phyloP scores from a whole-genome alignment of 1,140 invertebrate species.

The Heterodera carotae region DNA sequence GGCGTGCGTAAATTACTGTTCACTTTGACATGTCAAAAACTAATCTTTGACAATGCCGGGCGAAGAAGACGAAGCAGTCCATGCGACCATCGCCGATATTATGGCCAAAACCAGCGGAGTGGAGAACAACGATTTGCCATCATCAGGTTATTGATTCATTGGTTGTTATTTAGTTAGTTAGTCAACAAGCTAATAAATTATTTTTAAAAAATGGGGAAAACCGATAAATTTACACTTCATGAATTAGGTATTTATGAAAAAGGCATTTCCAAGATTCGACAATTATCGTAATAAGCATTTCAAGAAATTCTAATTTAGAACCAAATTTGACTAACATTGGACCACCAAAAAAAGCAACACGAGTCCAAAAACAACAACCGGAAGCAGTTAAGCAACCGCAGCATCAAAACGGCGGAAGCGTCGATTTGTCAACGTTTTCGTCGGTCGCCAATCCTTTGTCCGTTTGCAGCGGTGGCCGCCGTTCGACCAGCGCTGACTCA shows the following conservation, averaged over 20 bases:
- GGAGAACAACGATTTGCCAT: neutral
- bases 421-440: too few relatives aligned
- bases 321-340: neutral
- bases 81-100: neutral
- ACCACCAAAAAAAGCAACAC: neutral
- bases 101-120: neutral
- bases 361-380: neutral
- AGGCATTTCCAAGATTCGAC: neutral
- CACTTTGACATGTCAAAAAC: too few relatives aligned
- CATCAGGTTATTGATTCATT: neutral
- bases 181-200: too few relatives aligned
- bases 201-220: too few relatives aligned
- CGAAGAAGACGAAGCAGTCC: neutral
- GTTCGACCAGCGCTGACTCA: neutral
- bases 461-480: neutral
- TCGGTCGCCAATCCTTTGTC: neutral
- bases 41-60: neutral
- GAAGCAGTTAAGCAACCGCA: neutral
- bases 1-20: too few relatives aligned
- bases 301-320: neutral
- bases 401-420: neutral
- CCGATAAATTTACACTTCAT: too few relatives aligned
- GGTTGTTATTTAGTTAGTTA: too few relatives aligned
- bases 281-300: neutral
- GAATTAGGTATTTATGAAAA: neutral